Base-by-base conservation (phyloP, 2,113 vertebrate species). In the Beaufortia kweichowensis region DNA sequence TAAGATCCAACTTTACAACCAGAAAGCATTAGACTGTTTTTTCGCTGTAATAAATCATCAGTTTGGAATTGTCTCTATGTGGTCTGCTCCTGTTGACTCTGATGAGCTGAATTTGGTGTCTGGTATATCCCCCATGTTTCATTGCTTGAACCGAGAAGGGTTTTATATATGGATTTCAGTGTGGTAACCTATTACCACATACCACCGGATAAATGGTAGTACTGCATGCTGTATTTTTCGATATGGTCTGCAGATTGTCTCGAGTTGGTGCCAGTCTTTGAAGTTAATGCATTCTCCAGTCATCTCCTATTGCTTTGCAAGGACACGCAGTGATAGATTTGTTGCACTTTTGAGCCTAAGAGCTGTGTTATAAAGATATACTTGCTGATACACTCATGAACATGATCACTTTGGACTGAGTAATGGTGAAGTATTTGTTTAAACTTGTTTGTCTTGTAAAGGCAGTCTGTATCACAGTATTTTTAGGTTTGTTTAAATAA, bases 401-500 rank as follows among this genome's bases (percentile, higher is more conserved):
- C 9, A 24, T 3, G 12, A 31, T 29, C 26, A 7, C n/a, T n/a
- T n/a, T n/a, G n/a, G n/a, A n/a, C n/a, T n/a, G n/a, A n/a, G n/a
- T n/a, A 73, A 57, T 70, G 23, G 79, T 77, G 67, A 60, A 74
- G 12, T 57, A 69, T 50, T 69, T 79, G 41, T 39, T 9, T 14
- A 46, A 46, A 46, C 14, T 15, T 46, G 84, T 75, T 84, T 78
- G 68, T 43, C 63, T 86, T 79, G 66, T 61, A 74, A 23, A 48
- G 50, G 39, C 29, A 61, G 68, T 17, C 23, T 61, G 33, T 56
- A 53, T 33, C 77, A 41, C 75, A 35, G 76, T 77, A 80, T 80
- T 65, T 70, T 53, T 81, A 64, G 70, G 79, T 84, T 83, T 87
- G 87, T 88, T 89, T 88, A 86, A 86, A 84, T 88, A 86, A 88